These are phyloP conservation scores for Odobenus rosmarus DNA, from an alignment of 2,113 vertebrate species.

Conservation along the genomic window DNA sequence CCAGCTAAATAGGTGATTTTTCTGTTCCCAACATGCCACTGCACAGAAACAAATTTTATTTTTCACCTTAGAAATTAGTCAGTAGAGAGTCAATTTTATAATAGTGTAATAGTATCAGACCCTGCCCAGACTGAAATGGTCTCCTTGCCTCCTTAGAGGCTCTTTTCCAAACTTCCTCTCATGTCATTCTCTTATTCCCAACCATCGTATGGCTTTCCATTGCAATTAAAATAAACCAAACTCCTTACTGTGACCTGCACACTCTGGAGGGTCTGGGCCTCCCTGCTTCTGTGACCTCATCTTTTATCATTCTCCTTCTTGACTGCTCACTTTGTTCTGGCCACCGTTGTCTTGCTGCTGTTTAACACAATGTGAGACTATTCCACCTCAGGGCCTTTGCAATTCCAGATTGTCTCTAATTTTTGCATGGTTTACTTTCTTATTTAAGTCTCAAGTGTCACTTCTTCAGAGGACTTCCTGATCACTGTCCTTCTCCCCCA, in stretches of 20 bases:
- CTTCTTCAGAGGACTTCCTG: background rate
- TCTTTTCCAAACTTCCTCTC: background rate
- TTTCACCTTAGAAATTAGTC: slow-evolving; percentile 44
- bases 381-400: background rate
- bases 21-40: background rate
- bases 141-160: background rate
- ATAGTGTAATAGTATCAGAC: background rate
- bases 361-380: background rate
- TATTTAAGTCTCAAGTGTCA: background rate
- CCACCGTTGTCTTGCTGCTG: background rate
- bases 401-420: background rate
- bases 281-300: background rate
- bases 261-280: background rate
- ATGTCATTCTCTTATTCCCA: background rate
- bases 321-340: background rate
- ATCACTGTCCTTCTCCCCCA: rapidly evolving
- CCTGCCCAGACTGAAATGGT: background rate
- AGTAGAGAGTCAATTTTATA: slow-evolving; percentile 6
- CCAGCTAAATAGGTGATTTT: background rate
- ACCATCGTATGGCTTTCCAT: background rate
- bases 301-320: background rate
- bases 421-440: background rate
- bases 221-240: background rate
- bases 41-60: slow-evolving; percentile 43
- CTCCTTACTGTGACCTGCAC: background rate